These are phyloP conservation scores for Megathymus violae DNA, from an alignment of 1,140 invertebrate species.

Conservation along the genomic window DNA sequence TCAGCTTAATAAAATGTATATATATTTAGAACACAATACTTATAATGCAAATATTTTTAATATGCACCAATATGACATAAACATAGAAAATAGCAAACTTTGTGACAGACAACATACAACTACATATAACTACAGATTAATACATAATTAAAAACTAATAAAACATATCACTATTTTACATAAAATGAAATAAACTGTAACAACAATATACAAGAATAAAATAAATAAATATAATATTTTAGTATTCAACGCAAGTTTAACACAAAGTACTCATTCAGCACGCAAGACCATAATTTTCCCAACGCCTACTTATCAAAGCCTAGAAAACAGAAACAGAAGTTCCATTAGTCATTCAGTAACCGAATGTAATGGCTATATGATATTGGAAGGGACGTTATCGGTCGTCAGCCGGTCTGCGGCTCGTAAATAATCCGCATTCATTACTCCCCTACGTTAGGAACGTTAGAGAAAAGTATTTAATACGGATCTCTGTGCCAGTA, in stretches of 20 bases:
- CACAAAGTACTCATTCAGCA: not conserved
- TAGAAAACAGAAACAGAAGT: constrained; percentile 30
- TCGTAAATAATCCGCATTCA: constrained; percentile 75
- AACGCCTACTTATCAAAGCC: constrained; percentile 13
- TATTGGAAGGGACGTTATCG: constrained; percentile 74
- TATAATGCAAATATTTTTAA: too few species aligned
- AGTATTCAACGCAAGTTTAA: not conserved
- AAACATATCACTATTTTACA: too few species aligned
- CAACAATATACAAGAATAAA: too few species aligned
- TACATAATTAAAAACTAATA: too few species aligned
- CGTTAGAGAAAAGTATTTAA: constrained; percentile 71
- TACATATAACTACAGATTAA: too few species aligned
- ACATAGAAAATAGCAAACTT: too few species aligned
- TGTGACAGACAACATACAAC: too few species aligned
- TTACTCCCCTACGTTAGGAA: constrained; percentile 60
- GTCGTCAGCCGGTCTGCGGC: constrained; percentile 65
- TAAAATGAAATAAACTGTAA: too few species aligned
- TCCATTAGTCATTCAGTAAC: constrained; percentile 65
- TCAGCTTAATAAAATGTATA: too few species aligned
- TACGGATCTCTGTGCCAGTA: constrained; percentile 55
- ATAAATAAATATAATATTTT: too few species aligned
- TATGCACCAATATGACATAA: too few species aligned
- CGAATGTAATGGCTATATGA: constrained; percentile 74
- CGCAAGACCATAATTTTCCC: not conserved
- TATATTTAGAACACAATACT: too few species aligned